Evolutionary conservation across 1,140 invertebrate genomes (phyloP), one percentile per base, ranked within the genome.

Genomic region (Eumeta japonica): DNA sequence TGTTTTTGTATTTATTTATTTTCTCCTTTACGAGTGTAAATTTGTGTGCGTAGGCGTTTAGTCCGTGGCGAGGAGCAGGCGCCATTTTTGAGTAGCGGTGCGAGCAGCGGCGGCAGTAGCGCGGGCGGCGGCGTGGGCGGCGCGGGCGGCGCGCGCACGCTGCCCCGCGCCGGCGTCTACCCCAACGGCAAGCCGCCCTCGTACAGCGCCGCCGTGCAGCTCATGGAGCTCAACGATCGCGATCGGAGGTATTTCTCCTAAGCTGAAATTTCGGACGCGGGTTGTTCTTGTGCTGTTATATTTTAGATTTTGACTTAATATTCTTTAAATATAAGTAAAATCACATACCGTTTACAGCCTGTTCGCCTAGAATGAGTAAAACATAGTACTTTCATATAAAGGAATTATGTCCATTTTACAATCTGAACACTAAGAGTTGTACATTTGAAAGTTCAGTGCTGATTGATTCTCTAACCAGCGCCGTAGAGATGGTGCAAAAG

Each of bases 181-280:
- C 60, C 60, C 50, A 71, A 74, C 56, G 68, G 70, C 37, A 72
- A 72, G 50, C 73, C 68, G 37, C 74, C 71, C 28, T 72, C 64
- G 16, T 75, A 76, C 58, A 71, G 71, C 45, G 68, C 71, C 20
- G 74, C 74, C 33, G 62, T 76, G 33, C 71, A 74, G 55, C 66
- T 76, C 40, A 68, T 66, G 57, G 67, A 70, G 46, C 55, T 75
- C 9, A 51, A 35, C 5, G 55, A 62, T 5, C 28, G 58, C 10
- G 58, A 63, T 48, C 17, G 58, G 18, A 55, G 56, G 62, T 61
- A n/a, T n/a, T 27, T 27, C 9, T n/a, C 9, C n/a, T 27, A 9
- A 27, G 9, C n/a, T 27, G 9, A 9, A 27, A 27, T n/a, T 27
- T 27, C n/a, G 9, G 24, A 27, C n/a, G 9, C 24, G n/a, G n/a